Base-by-base conservation (phyloP, 2,113 vertebrate species). In the Protobothrops flavoviridis region DNA sequence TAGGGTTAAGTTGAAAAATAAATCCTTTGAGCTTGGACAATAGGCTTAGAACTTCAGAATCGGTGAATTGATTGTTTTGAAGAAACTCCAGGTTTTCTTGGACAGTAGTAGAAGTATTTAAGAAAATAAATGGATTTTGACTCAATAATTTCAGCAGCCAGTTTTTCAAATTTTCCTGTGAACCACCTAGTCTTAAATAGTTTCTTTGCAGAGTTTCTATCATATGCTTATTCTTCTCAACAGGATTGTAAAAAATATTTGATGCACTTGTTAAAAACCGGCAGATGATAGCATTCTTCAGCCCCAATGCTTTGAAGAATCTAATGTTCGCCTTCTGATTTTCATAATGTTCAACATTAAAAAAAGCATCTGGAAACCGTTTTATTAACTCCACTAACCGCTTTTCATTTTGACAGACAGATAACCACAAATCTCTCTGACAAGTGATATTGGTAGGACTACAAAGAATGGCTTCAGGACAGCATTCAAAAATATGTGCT, bases 111-210 rank as follows among this genome's bases (percentile, higher is more conserved):
- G 98, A 96, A 13, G 97, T 95, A 91, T 98, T 99, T 93, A 99
- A 97, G 93, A 99, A 97, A 94, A 99, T 97, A 96, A 98, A 99
- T 0, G 98, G 98, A 95, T 99, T 99, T 96, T 99, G 99, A 96
- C 98, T 99, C 94, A 99, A 95, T 90, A 99, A 96, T 95, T 99
- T 99, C 90, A 99, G 98, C 86, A 99, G 97, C 99, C 99, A 99
- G 88, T 98, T 96, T 95, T 98, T 99, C 98, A 98, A 98, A 94
- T 99, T 99, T 91, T 97, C 96, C 29, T 98, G 96, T 1, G 98
- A 98, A 26, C 99, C 99, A 0, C 99, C 99, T 29, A 99, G 97
- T 81, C 97, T 97, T 94, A 96, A 96, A 74, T 99, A 99, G 92
- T 94, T 98, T 33, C 96, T 97, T 91, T 98, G 98, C 56, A 99